Base-by-base conservation (phyloP, 2,797 vertebrate species). In the Epinephelus awoara region DNA sequence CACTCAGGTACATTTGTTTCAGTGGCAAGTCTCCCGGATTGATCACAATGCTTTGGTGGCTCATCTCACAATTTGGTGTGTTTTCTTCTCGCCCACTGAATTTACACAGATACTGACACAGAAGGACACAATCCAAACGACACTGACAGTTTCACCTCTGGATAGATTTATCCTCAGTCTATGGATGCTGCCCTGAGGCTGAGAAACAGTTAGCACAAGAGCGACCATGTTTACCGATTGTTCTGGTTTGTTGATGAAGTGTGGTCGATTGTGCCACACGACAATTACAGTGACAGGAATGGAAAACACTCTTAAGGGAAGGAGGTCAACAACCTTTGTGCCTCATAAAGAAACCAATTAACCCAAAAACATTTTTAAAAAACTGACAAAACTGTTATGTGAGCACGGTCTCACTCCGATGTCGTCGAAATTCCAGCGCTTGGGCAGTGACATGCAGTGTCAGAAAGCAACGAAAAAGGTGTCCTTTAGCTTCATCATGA, bases 131-230 rank as follows among this genome's bases (percentile, higher is more conserved):
- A 75, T 47, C 27, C 17, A 44, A 80, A 62, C 55, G 14, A 47
- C 69, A 61, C 25, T n/a, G 23, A n/a, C n/a, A 47, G 57, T 34
- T 40, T 67, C 58, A 59, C 64, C 57, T 67, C 38, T 61, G 44
- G 77, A 54, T 23, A 56, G n/a, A 74, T 74, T 46, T 51, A 61
- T 19, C 27, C 66, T 71, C 76, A 73, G 46, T 21, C 51, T 68
- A 17, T 63, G 18, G 40, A 65, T 49, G 58, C 17, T 64, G 17
- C 3, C 52, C 56, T 50, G 59, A 74, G 63, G 23, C 47, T 23
- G 27, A 81, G 52, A 82, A 79, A 85, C 71, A 67, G 67, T 83
- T 72, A 15, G 70, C 46, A 71, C 44, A n/a, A 62, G 47, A 27
- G 29, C 0, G 6, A 63, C 51, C 57, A 8, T 64, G 65, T 72